Conservation (phyloP, 2,888 invertebrate genomes). For the Hypselothyrea guttata region DNA sequence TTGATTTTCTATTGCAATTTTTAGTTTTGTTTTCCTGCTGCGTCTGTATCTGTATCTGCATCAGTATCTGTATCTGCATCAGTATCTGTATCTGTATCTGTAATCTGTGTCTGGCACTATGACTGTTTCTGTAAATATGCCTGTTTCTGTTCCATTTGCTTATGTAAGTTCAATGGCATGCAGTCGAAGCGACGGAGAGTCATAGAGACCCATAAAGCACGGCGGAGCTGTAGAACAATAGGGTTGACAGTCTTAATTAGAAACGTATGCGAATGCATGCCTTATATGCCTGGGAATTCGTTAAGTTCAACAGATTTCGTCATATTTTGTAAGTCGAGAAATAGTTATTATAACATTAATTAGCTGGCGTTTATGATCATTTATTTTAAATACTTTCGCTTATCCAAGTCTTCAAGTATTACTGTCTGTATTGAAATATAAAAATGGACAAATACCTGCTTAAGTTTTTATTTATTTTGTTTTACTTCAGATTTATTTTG, state of each 20-base stretch:
- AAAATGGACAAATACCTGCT: no score
- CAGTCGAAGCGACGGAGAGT: constrained; percentile 16
- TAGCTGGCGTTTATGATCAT: no score
- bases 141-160: constrained; percentile 33
- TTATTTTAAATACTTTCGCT: no score
- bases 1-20: constrained; percentile 34
- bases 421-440: no score
- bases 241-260: constrained; percentile 52
- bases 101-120: not conserved
- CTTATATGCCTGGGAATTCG: constrained; percentile 43
- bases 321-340: constrained; percentile 19
- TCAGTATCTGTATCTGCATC: constrained; percentile 4
- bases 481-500: no score
- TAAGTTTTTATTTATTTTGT: no score
- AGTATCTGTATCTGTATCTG: constrained; percentile 6
- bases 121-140: no score
- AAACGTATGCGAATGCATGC: constrained; percentile 38
- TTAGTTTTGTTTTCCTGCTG: constrained; percentile 40
- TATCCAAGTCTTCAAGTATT: no score
- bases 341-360: no score
- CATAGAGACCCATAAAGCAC: not conserved
- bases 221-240: constrained; percentile 1
- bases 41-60: constrained; percentile 14
- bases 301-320: constrained; percentile 24
- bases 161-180: constrained; percentile 75